Evolutionary conservation across 2,113 vertebrate genomes (phyloP).

Genomic region (Hiodon alosoides): DNA sequence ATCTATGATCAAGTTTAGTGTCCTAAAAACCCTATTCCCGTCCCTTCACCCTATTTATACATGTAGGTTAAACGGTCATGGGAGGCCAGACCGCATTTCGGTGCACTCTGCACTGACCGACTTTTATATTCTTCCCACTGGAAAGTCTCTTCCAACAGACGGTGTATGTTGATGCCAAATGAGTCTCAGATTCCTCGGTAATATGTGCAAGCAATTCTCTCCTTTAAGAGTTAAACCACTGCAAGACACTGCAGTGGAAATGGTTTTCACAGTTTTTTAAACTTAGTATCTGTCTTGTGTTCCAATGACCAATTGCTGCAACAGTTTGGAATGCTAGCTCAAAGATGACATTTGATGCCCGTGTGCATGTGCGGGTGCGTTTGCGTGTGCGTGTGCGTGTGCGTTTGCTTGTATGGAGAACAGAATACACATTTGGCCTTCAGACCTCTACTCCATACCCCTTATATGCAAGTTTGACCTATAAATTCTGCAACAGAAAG

Average conservation of each 20-base stretch:
- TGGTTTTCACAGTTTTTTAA: background rate
- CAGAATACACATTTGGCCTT: slow-evolving; percentile 32
- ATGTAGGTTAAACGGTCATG: too few relatives aligned
- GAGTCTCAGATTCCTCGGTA: slow-evolving; percentile 37
- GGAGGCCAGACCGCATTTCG: background rate
- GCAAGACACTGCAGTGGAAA: slow-evolving; percentile 8
- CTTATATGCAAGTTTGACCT: slow-evolving; percentile 61
- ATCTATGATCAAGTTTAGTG: too few relatives aligned
- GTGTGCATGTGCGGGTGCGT: background rate
- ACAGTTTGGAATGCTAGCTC: slow-evolving; percentile 18
- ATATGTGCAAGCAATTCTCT: slow-evolving; percentile 40
- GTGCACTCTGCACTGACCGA: background rate
- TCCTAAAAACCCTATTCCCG: too few relatives aligned
- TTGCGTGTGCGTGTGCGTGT: slow-evolving; percentile 5
- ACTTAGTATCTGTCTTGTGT: background rate
- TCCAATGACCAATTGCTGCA: slow-evolving; percentile 22
- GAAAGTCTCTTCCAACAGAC: slow-evolving; percentile 2
- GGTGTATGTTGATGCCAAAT: slow-evolving; percentile 14
- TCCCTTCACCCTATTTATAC: slow-evolving; percentile 5
- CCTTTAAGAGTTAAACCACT: background rate
- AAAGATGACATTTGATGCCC: slow-evolving; percentile 9
- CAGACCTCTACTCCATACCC: slow-evolving; percentile 26
- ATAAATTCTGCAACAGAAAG: slow-evolving; percentile 63
- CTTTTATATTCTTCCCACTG: slow-evolving; percentile 1
- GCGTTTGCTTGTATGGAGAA: slow-evolving; percentile 39